Evolutionary conservation across 2,797 vertebrate species (phyloP), one percentile per base, ranked within the genome.

Genomic region (Percopsis omiscomaycus): DNA sequence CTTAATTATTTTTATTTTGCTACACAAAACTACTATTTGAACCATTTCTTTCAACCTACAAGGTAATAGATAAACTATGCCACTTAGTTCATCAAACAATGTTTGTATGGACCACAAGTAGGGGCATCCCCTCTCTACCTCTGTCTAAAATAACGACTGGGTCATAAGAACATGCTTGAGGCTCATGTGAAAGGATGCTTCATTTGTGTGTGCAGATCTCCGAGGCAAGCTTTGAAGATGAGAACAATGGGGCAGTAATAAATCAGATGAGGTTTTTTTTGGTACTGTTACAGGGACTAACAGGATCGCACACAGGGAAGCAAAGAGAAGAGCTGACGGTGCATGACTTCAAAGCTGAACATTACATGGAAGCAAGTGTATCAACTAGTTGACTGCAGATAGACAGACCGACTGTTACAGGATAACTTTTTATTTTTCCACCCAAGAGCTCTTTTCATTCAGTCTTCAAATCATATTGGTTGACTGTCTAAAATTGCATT

Each of bases 151-250:
- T n/a, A 2, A 48, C 27, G 28, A 15, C 57, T 5, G 48, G 66
- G 65, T 78, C 46, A 69, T 0, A 64, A 61, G 58, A 63, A 22
- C 55, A 45, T 49, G 60, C 70, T 63, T 76, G 82, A 22, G 66
- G 66, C 74, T 60, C 49, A 56, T 55, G 68, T 64, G 55, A 74
- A 77, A 74, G 55, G 64, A 63, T 42, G 62, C 56, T 75, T 78
- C 59, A 79, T 80, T 86, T 72, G 55, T 79, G 76, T 48, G 56
- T 28, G 66, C n/a, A 66, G 30, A 60, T 75, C 63, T 79, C 59
- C 69, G 69, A 79, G 66, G 72, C 11, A 1, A 46, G 68, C 87
- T 92, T 91, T 90, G 88, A 89, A 87, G 86, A 57, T 14, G 51
- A 45, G 67, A 89, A 90, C 81, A 84, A 89, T 80, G 64, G 74